Percentiles rank a stretch among this genome's conserved stretches.
phyloP scores from a whole-genome alignment of 2,113 vertebrate genomes.

The Tupaia chinensis region DNA sequence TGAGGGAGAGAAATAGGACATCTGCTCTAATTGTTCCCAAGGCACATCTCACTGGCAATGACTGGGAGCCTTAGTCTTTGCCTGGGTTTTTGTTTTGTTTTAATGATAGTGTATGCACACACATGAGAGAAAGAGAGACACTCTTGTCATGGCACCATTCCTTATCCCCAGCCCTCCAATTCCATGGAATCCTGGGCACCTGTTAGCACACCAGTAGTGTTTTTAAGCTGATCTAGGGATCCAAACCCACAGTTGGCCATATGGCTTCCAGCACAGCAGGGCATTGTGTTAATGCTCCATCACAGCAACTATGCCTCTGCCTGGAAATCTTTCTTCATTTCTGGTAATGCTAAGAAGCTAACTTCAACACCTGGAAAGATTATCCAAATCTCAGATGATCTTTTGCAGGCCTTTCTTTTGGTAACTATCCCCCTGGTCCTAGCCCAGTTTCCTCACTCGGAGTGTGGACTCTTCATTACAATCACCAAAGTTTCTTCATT shows the following conservation, averaged over 20 bases:
- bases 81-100: not conserved
- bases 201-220: too few species aligned
- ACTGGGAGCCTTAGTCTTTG: not conserved
- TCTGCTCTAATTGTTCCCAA: not conserved
- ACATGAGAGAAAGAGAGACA: too few species aligned
- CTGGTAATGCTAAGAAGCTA: not conserved
- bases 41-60: not conserved
- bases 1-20: not conserved
- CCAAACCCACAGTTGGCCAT: too few species aligned
- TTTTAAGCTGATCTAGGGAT: too few species aligned
- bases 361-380: not conserved
- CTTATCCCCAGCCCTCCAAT: too few species aligned
- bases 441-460: not conserved
- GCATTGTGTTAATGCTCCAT: too few species aligned
- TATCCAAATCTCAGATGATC: not conserved
- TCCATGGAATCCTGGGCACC: too few species aligned
- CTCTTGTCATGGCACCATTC: too few species aligned
- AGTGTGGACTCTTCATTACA: not conserved
- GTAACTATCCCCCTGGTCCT: not conserved
- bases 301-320: not conserved
- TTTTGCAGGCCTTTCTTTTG: not conserved
- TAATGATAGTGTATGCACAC: too few species aligned
- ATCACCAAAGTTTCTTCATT: not conserved
- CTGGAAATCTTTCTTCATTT: conserved; percentile 29
- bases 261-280: too few species aligned